Evolutionary conservation across 2,888 invertebrate species (phyloP), one percentile per base, ranked within the genome.

Genomic region (Penaeus monodon): DNA sequence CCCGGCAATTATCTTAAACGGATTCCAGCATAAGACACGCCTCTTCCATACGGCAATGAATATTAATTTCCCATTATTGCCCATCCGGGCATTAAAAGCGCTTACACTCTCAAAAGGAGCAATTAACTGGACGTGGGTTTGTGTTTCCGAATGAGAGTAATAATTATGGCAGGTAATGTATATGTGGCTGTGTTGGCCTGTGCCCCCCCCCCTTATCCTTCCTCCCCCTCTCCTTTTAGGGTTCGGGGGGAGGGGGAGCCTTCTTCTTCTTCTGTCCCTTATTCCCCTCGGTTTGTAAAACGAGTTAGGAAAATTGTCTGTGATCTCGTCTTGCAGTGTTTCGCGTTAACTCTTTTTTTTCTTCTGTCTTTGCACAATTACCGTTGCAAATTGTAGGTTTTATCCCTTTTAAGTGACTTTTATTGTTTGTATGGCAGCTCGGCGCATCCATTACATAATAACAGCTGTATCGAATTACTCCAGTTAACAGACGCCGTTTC

Each of bases 21-120:
- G 77, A 81, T 81, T 86, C 86, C 86, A 81, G 86, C 86, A 86
- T 86, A 86, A 81, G 81, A 86, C 86, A 86, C 86, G 86, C 86
- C 86, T 86, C 86, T 86, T 86, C 86, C 66, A 86, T 86, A 86
- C 86, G 86, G 86, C 86, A 86, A 86, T 86, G 86, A 86, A 86
- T 86, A 86, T 86, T 86, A 86, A 86, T 86, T 86, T 81, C 81
- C 86, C 86, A 86, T 86, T 86, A 86, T 81, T 86, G 81, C 81
- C 81, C 81, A 74, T 81, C 76, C 77, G 77, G 86, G 65, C 86
- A 86, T 86, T 86, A 86, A 86, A 86, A 86, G 86, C 63, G 86
- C 81, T 81, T 86, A 86, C 86, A 81, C 76, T 86, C 81, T 86
- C 81, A 86, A 86, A 86, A 77, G 86, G 76, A 81, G 86, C 86